Conservation (phyloP, 2,113 vertebrate genomes). For the Herpetotheres cachinnans region DNA sequence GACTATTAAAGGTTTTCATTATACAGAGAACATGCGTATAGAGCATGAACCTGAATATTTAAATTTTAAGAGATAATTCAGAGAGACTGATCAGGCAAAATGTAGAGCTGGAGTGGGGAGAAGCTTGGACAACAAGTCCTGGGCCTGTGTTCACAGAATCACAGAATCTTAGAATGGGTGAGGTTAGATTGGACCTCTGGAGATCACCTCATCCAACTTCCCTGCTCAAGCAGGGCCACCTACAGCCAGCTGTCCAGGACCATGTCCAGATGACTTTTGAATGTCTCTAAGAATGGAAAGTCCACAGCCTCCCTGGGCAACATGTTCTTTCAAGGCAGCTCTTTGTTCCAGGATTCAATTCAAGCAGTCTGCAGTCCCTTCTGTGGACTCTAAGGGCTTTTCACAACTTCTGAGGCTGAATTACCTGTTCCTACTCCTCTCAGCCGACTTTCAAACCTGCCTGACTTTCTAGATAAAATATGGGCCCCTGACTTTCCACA, state of each 20-base stretch:
- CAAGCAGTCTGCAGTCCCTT: not conserved
- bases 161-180: not conserved
- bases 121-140: not conserved
- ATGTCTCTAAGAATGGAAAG: not conserved
- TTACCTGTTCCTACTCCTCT: not conserved
- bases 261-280: not conserved
- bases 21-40: not conserved
- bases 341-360: not conserved
- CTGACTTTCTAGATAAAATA: not conserved
- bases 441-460: not conserved
- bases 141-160: not conserved
- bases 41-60: not conserved
- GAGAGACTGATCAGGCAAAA: not conserved
- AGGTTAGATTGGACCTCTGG: not conserved
- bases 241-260: not conserved
- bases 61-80: not conserved
- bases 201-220: not conserved
- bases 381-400: not conserved
- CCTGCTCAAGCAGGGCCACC: not conserved
- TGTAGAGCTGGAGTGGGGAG: no score
- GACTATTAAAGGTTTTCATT: not conserved
- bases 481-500: not conserved
- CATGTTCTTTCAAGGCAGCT: not conserved
- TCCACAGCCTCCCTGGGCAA: not conserved
- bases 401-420: not conserved